Percentiles rank a stretch among this genome's conserved stretches.
Conservation (phyloP, 2,888 invertebrate genomes). For the Eupsilia transversa region DNA sequence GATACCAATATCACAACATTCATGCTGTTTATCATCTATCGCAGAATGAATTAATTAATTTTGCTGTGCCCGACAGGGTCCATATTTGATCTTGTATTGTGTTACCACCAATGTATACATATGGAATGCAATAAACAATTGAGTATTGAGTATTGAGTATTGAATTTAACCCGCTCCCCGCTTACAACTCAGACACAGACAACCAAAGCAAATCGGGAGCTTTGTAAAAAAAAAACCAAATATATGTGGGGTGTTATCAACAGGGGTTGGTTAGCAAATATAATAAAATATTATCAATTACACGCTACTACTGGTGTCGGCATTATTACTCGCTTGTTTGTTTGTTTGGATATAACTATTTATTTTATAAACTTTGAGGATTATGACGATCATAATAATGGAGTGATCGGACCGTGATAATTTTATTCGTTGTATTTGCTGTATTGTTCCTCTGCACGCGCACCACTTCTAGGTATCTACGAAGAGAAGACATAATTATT, state of each 20-base stretch:
- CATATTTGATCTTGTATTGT: no score
- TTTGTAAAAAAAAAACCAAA: slow-evolving; percentile 76
- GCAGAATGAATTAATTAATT: no score
- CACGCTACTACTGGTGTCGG: slow-evolving; percentile 76
- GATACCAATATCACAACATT: no score
- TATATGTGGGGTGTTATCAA: slow-evolving; percentile 79
- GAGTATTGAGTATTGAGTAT: no score
- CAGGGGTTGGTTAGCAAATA: slow-evolving; percentile 82
- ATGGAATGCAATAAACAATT: no score
- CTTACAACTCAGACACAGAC: slow-evolving; percentile 9
- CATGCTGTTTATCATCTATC: no score
- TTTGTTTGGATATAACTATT: slow-evolving; percentile 59
- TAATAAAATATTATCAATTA: slow-evolving; percentile 87
- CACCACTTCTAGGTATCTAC: neutral
- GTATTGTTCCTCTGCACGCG: no score
- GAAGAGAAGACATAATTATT: neutral
- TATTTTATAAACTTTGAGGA: slow-evolving; percentile 36
- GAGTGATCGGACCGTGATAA: slow-evolving; percentile 30
- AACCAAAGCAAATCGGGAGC: slow-evolving; percentile 65
- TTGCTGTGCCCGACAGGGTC: no score
- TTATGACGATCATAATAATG: slow-evolving; percentile 22
- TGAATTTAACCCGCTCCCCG: slow-evolving; percentile 43
- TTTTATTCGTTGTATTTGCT: slow-evolving; percentile 1
- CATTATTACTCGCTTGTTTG: slow-evolving; percentile 61
- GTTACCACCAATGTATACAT: no score